Base-by-base conservation (phyloP, 2,888 invertebrate species). In the Drosophila ustulata region DNA sequence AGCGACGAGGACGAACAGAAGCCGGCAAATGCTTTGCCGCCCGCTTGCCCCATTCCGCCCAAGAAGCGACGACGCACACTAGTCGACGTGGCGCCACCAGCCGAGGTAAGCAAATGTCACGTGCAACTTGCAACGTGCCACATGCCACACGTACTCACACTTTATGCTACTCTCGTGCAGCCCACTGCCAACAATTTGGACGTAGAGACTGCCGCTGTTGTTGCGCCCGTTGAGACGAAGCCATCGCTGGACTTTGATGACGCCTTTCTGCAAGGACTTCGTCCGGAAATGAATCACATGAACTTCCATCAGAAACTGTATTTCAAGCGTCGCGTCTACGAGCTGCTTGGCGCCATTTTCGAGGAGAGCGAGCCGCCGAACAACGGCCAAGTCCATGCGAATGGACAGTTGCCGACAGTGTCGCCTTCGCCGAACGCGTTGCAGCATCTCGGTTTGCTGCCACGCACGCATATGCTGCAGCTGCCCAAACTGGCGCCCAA, bases 231-330 rank as follows among this genome's bases (percentile, higher is more conserved):
- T 5, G 62, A 62, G 8, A 43, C 0, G 8, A 78, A 66, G 1
- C 5, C 30, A 0, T 0, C 7, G 7, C 55, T 82, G 9, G 88
- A 91, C 30, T 90, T 81, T 13, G 91, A 91, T 76, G 86, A 86
- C 23, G 80, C 85, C n/a, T 91, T 91, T 25, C 71, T 91, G 25
- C 88, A 90, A 67, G 89, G 90, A 5, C 62, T 91, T 3, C 78
- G 90, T 7, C 91, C 91, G 51, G 91, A 91, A 74, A 91, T 91
- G 83, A 86, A 88, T 25, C 81, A 78, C 8, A 91, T 91, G 92
- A 87, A 90, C 57, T 88, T 90, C 18, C 86, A 87, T 8, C 91
- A 91, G 66, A 91, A 91, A 45, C 82, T 91, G 0, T 70, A 80
- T 9, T 92, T 91, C 55, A 91, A 91, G 56, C 84, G 89, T 0